These are phyloP conservation scores for Sciurus vulgaris DNA, from an alignment of 2,797 vertebrate species.

Conservation along the genomic window DNA sequence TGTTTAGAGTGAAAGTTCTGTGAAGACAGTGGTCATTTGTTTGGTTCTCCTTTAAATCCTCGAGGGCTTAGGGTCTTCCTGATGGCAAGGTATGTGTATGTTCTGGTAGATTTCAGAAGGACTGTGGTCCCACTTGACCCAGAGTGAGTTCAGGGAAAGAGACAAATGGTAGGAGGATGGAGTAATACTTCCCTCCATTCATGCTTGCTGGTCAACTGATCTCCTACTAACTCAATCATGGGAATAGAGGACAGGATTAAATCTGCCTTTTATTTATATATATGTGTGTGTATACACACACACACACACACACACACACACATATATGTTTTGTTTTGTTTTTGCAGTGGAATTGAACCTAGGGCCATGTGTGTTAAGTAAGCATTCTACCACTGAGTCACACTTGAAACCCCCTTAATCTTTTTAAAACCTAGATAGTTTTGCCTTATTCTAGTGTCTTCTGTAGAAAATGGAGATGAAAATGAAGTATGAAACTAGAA, in stretches of 20 bases:
- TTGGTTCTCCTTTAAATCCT: not conserved
- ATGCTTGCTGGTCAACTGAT: not conserved
- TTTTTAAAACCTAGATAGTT: not conserved
- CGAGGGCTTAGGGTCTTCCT: not conserved
- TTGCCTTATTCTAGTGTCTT: not conserved
- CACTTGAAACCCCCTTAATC: not conserved
- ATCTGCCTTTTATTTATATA: not conserved
- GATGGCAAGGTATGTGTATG: not conserved
- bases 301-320: too few species aligned
- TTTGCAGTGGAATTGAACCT: not conserved
- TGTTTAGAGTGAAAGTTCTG: not conserved
- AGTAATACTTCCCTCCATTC: not conserved
- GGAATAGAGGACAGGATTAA: not conserved
- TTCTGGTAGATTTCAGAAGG: not conserved
- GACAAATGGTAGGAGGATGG: not conserved
- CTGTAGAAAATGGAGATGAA: not conserved
- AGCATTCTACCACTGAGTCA: not conserved
- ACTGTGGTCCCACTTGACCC: not conserved
- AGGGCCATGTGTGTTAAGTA: not conserved
- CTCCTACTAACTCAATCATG: not conserved
- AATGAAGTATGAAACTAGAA: constrained; percentile 24
- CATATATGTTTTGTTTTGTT: too few species aligned
- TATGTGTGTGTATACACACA: too few species aligned
- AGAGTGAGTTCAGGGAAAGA: not conserved
- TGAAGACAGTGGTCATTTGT: not conserved